Percentiles rank a stretch among this genome's conserved stretches.
Evolutionary conservation across 2,888 invertebrate species (phyloP).

Genomic region (Empis stercorea): DNA sequence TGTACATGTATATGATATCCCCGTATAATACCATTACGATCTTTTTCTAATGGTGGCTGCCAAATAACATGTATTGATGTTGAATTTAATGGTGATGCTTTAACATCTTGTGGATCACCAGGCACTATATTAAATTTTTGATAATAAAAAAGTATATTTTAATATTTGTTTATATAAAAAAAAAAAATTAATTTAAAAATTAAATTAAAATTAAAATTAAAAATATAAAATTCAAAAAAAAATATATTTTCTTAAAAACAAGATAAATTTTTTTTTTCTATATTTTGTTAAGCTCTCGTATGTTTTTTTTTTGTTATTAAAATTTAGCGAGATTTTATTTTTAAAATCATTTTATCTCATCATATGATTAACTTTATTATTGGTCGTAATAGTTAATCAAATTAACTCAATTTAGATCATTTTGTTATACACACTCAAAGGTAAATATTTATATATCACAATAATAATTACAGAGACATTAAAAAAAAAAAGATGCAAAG

Average conservation of each 20-base stretch:
- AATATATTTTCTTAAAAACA: constrained; percentile 1
- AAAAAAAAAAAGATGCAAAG: too few relatives aligned
- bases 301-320: not conserved
- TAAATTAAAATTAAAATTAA: not conserved
- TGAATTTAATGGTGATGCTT: constrained; percentile 79
- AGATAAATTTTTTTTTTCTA: constrained; percentile 2
- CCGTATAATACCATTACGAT: constrained; percentile 88
- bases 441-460: too few relatives aligned
- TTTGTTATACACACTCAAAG: too few relatives aligned
- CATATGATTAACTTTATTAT: too few relatives aligned
- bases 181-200: constrained; percentile 6
- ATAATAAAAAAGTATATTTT: constrained; percentile 13
- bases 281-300: not conserved
- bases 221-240: constrained; percentile 6
- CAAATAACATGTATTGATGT: constrained; percentile 91
- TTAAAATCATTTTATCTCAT: not conserved
- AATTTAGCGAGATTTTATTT: not conserved
- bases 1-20: constrained; percentile 95
- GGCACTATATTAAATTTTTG: too few relatives aligned
- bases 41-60: constrained; percentile 84
- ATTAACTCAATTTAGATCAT: too few relatives aligned
- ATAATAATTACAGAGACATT: too few relatives aligned
- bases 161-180: constrained; percentile 14
- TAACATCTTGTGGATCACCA: constrained; percentile 89
- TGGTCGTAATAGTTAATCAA: too few relatives aligned